Conservation (phyloP, 2,888 invertebrate species). For the Chrysopilus asiliformis region DNA sequence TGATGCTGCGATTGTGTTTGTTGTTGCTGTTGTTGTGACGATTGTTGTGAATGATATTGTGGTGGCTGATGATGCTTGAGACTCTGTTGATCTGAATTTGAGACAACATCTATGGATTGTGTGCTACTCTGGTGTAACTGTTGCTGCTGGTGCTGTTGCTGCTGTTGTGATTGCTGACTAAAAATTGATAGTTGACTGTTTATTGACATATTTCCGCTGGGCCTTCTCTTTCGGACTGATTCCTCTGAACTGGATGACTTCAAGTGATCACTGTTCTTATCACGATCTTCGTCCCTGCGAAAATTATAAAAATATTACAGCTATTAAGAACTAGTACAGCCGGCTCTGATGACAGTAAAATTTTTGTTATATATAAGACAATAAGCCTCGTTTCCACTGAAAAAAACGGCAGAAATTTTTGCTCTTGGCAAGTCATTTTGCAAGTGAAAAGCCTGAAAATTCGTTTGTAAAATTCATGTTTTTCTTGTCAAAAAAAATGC, state of each 20-base stretch:
- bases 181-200: constrained; percentile 16
- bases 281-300: constrained; percentile 49
- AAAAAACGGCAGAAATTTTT: too few relatives aligned
- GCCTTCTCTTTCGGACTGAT: constrained; percentile 44
- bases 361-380: too few relatives aligned
- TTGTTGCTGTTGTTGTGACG: constrained; percentile 17
- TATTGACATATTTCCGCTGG: constrained; percentile 33
- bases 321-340: too few relatives aligned
- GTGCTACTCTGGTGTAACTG: constrained; percentile 7
- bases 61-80: constrained; percentile 3
- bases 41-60: constrained; percentile 5
- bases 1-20: constrained; percentile 15
- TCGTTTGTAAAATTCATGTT: too few relatives aligned
- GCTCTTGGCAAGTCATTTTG: too few relatives aligned
- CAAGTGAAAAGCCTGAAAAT: too few relatives aligned
- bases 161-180: constrained; percentile 10
- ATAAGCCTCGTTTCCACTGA: too few relatives aligned
- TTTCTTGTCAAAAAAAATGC: too few relatives aligned
- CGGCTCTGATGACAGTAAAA: too few relatives aligned
- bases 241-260: constrained; percentile 49
- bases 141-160: constrained; percentile 12
- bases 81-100: constrained; percentile 3
- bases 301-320: too few relatives aligned
- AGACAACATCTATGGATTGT: constrained; percentile 2
- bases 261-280: constrained; percentile 41